Percentiles rank a stretch among this genome's conserved stretches.
Evolutionary conservation across 2,797 vertebrate genomes (phyloP).

Genomic region (Neosilurus mollespiculum): DNA sequence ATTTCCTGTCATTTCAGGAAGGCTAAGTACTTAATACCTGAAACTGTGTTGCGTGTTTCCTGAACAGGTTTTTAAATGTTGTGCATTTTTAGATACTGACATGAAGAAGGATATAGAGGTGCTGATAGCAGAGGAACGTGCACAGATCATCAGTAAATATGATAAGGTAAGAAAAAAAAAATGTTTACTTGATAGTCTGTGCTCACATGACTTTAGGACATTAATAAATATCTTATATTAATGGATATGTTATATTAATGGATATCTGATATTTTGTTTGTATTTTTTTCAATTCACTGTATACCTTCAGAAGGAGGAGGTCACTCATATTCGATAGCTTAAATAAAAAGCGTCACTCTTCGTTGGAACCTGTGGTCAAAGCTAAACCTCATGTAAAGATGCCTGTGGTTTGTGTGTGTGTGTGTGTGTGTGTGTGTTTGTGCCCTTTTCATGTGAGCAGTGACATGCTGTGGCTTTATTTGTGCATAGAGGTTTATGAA

Average conservation of each 20-base stretch:
- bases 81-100: conserved; percentile 77
- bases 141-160: conserved; percentile 86
- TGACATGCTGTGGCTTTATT: background rate
- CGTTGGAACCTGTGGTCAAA: conserved; percentile 4
- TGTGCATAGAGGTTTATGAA: conserved; percentile 18
- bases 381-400: conserved; percentile 37
- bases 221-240: no score
- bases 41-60: background rate
- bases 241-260: background rate
- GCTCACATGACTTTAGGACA: background rate
- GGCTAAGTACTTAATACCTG: background rate
- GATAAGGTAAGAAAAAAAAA: conserved; percentile 80
- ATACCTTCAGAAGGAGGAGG: conserved; percentile 50
- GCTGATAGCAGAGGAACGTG: conserved; percentile 85
- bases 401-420: background rate
- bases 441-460: background rate
- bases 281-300: conserved; percentile 13
- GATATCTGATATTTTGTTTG: background rate
- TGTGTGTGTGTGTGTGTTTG: background rate
- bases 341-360: conserved; percentile 30
- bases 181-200: background rate
- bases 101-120: conserved; percentile 91
- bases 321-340: conserved; percentile 37
- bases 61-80: background rate
- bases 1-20: background rate